phyloP scores from a whole-genome alignment of 2,113 vertebrate species.

The Mastomys coucha region DNA sequence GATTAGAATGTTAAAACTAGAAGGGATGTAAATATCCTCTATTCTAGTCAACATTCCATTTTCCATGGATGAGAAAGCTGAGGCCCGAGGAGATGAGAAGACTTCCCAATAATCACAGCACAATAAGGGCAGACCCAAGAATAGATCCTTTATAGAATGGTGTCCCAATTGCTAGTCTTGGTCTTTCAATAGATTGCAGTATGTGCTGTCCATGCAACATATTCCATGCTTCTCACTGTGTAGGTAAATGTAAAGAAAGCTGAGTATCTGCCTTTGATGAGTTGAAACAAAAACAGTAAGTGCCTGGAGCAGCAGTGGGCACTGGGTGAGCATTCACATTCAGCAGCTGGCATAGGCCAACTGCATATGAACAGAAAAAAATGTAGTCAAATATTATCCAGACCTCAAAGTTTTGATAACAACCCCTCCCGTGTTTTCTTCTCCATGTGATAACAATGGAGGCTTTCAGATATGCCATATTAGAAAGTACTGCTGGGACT shows the following conservation, averaged over 20 bases:
- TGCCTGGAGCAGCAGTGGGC: background rate
- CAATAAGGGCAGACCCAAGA: slow-evolving; percentile 47
- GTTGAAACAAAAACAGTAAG: background rate
- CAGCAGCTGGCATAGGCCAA: background rate
- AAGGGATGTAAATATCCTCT: slow-evolving; percentile 70
- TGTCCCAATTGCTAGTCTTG: slow-evolving; percentile 1
- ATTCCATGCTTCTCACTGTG: background rate
- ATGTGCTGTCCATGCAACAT: background rate
- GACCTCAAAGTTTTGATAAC: background rate
- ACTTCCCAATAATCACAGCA: slow-evolving; percentile 20
- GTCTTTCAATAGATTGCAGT: background rate
- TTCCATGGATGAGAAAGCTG: slow-evolving; percentile 62
- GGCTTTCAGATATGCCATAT: background rate
- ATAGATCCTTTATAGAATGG: background rate
- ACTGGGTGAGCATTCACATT: background rate
- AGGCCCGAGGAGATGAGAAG: slow-evolving; percentile 8
- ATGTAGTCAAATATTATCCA: background rate
- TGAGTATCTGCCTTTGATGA: background rate
- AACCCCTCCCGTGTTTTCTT: background rate
- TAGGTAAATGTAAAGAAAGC: background rate
- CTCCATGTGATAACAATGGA: background rate
- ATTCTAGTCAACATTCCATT: slow-evolving; percentile 63
- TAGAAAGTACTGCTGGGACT: background rate
- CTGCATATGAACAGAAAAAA: background rate
- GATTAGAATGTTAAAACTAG: slow-evolving; percentile 71